A percentile compares a stretch with the other conserved stretches of the same genome.
phyloP scores from a whole-genome alignment of 2,888 invertebrate genomes.

The Hypercompe scribonia region DNA sequence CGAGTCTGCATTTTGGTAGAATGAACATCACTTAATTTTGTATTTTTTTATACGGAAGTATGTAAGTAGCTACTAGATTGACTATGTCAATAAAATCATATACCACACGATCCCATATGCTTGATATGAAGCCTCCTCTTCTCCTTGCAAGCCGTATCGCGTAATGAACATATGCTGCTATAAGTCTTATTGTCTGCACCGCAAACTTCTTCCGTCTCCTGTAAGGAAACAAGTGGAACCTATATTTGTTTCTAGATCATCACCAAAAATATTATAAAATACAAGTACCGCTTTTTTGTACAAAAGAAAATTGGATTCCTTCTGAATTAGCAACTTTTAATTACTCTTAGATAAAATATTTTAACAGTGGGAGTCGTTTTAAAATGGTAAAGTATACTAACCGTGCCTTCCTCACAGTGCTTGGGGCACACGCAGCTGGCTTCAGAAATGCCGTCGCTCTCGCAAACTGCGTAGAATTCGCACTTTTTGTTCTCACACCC shows the following conservation, averaged over 20 bases:
- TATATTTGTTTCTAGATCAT: neutral
- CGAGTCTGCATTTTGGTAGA: too few species aligned
- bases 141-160: constrained; percentile 91
- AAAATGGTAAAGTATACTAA: constrained; percentile 56
- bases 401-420: constrained; percentile 86
- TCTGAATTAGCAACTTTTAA: neutral
- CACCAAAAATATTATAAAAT: neutral
- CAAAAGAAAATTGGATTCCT: neutral
- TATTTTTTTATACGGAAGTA: too few species aligned
- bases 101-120: constrained; percentile 95
- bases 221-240: constrained; percentile 18
- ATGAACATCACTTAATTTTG: too few species aligned
- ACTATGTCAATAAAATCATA: constrained; percentile 29
- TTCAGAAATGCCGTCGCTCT: constrained; percentile 87
- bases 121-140: constrained; percentile 90
- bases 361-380: neutral
- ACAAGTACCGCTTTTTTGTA: neutral
- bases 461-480: constrained; percentile 92
- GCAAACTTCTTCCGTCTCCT: constrained; percentile 91
- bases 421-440: constrained; percentile 88
- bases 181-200: constrained; percentile 95
- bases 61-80: neutral
- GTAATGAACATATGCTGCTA: constrained; percentile 93
- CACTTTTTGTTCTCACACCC: constrained; percentile 93
- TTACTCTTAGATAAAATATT: too few species aligned